Base-by-base conservation (phyloP, 2,888 invertebrate genomes). In the Nymphalis c-album region DNA sequence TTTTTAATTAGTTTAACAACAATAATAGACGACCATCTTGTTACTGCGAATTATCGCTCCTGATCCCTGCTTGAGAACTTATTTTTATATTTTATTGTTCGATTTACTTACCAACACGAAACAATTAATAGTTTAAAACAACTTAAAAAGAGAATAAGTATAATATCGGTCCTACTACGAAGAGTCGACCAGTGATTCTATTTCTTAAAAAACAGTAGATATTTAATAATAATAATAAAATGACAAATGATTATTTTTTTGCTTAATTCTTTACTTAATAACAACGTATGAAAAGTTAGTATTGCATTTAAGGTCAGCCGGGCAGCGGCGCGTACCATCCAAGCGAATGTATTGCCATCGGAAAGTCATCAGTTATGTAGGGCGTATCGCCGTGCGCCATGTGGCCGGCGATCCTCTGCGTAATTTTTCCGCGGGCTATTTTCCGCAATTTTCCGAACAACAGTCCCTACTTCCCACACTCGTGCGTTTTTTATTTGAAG, bases 351-450 rank as follows among this genome's bases (percentile, higher is more conserved):
- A 90, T 89, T 85, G 85, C 90, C 89, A 92, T 92, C 85, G 90
- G 86, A 91, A 91, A 91, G 87, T 89, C 91, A 92, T 92, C 90
- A 91, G 91, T 90, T 90, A 91, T 90, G 89, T 87, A 87, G 87
- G 88, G 84, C 87, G 85, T 84, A 87, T 84, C 85, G 87, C 83
- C 84, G 83, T 82, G 85, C 90, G 85, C 89, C 91, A 91, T 91
- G 87, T 90, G 91, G 87, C 84, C 81, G 79, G 79, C 76, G 82
- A 78, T 83, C 74, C 80, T 84, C 84, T 83, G 76, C 85, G 85
- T 87, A 84, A 89, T 90, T 87, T 91, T 90, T 88, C 85, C 87
- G 79, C 82, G 79, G 83, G 82, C 85, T 86, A 86, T 88, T 87
- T 88, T 84, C 82, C 85, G 79, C 85, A 84, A 85, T 87, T 86